phyloP scores from a whole-genome alignment of 2,113 vertebrate species.

The Salvelinus namaycush region DNA sequence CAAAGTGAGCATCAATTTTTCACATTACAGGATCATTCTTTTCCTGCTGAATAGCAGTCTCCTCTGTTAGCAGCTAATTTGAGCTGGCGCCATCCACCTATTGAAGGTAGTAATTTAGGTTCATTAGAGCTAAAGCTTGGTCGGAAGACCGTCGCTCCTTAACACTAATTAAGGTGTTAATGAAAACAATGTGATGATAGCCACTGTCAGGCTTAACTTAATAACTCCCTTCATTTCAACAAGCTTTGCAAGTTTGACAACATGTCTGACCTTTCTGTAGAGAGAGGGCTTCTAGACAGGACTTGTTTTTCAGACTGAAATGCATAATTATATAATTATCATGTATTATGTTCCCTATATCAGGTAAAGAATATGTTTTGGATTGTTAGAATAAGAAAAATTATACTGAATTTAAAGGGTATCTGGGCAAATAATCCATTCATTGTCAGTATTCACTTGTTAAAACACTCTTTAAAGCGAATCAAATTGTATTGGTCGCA shows the following conservation, averaged over 20 bases:
- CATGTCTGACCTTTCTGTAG: slow-evolving; percentile 1
- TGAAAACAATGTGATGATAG: slow-evolving; percentile 59
- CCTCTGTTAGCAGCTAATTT: slow-evolving; percentile 72
- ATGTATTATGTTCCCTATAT: too few relatives aligned
- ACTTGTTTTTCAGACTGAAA: background rate
- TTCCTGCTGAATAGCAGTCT: slow-evolving; percentile 67
- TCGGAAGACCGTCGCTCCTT: background rate
- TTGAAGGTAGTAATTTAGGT: slow-evolving; percentile 73
- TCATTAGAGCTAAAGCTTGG: slow-evolving; percentile 61
- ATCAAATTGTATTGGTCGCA: too few relatives aligned
- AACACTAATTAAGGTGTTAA: slow-evolving; percentile 36
- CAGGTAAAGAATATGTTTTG: background rate
- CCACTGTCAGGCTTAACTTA: background rate
- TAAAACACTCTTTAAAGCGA: too few relatives aligned
- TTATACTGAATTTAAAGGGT: background rate
- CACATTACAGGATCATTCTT: slow-evolving; percentile 65
- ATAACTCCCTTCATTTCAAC: slow-evolving; percentile 17
- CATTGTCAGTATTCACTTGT: too few relatives aligned
- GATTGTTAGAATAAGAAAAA: background rate
- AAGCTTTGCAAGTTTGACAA: slow-evolving; percentile 48
- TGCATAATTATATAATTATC: too few relatives aligned
- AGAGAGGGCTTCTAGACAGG: background rate
- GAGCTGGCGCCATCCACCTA: slow-evolving; percentile 70
- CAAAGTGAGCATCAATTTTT: slow-evolving; percentile 65
- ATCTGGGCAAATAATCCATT: too few relatives aligned